Evolutionary conservation across 2,888 invertebrate species (phyloP), one percentile per base, ranked within the genome.

Genomic region (Sphinx pinastri): DNA sequence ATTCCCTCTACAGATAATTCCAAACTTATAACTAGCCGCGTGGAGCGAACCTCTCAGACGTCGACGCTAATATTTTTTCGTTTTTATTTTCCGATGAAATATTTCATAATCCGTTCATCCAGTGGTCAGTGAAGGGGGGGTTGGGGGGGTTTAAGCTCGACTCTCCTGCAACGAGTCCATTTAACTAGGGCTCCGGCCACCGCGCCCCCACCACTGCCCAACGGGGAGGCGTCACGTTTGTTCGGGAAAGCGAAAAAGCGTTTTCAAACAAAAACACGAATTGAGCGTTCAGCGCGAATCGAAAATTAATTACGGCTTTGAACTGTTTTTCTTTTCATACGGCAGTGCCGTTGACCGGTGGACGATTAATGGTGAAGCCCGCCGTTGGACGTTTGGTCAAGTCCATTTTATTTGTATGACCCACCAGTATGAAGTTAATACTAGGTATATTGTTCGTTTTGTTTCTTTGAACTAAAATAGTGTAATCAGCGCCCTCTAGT

Each of bases 251-350:
- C 77, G 84, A 80, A 87, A 89, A 89, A 89, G 86, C 81, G 78
- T 80, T 79, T 76, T 80, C 83, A 83, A 89, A 89, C 84, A 90
- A 90, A 89, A 90, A 87, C 80, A 86, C 80, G 83, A 84, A 79
- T 81, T 79, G 81, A 82, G 78, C 86, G 85, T 84, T 86, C 87
- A 86, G 84, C 83, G 86, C 82, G 88, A 89, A 90, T 90, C 86
- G 89, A 89, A 91, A 90, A 90, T 91, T 92, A 92, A 92, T 91
- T 91, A 90, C 85, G 83, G 86, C 83, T 84, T 82, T 79, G 79
- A 82, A 86, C 81, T 80, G 81, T 84, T 83, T 84, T 82, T 85
- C 81, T 82, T 81, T 78, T 73, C 71, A 76, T 73, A 74, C 77
- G 63, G 67, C 52, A 38, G 67, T 19, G 38, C 58, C 19, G 58